phyloP scores from a whole-genome alignment of 1,140 invertebrate species.

The Camponotus pennsylvanicus region DNA sequence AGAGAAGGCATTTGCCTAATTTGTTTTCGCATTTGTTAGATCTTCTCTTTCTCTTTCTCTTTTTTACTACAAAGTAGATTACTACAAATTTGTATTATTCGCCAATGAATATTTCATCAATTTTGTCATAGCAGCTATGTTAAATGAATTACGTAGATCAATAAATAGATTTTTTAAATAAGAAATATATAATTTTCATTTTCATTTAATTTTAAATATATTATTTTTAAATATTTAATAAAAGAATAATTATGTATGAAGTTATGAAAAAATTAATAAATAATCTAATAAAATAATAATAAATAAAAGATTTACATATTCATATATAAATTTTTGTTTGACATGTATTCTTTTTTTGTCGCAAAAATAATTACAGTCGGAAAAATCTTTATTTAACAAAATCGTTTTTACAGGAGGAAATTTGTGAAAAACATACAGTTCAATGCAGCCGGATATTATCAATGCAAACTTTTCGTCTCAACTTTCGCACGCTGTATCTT shows the following conservation, averaged over 20 bases:
- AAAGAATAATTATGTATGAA: not conserved
- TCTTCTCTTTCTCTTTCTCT: conserved; percentile 1
- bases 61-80: conserved; percentile 56
- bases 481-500: conserved; percentile 29
- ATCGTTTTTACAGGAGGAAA: not conserved
- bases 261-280: no score
- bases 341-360: not conserved
- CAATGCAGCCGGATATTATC: conserved; percentile 21
- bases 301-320: not conserved
- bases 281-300: not conserved
- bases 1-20: conserved; percentile 71
- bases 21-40: conserved; percentile 55
- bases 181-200: not conserved
- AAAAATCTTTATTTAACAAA: not conserved
- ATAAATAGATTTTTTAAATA: not conserved
- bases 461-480: conserved; percentile 14
- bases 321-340: not conserved
- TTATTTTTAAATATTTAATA: not conserved
- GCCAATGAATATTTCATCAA: conserved; percentile 41
- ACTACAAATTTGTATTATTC: conserved; percentile 41
- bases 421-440: not conserved
- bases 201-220: not conserved
- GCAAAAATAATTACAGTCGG: not conserved
- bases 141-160: no score
- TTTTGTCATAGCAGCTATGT: conserved; percentile 28